phyloP scores from a whole-genome alignment of 2,113 vertebrate species.

The Muscicapa adusta region DNA sequence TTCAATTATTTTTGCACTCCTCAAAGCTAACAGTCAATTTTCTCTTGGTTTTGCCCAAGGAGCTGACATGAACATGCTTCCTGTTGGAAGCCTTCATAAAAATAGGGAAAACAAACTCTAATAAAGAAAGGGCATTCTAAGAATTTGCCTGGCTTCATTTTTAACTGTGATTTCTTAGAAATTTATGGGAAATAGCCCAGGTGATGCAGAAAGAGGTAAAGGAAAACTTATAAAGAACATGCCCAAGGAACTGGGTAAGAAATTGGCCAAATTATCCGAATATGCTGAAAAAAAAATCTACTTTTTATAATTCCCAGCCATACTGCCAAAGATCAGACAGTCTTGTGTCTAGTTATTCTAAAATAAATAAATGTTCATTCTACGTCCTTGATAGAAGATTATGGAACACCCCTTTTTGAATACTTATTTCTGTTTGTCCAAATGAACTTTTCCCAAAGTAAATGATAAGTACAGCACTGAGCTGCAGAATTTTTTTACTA shows the following conservation, averaged over 20 bases:
- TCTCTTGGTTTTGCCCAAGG: background rate
- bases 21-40: background rate
- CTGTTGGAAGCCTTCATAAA: background rate
- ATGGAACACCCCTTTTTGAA: background rate
- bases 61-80: background rate
- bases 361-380: background rate
- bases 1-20: background rate
- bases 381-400: background rate
- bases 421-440: background rate
- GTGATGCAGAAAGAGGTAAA: background rate
- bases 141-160: background rate
- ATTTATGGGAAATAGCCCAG: background rate
- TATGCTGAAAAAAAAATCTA: background rate
- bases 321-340: background rate
- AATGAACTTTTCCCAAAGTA: background rate
- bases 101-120: background rate
- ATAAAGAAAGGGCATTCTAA: background rate
- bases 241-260: background rate
- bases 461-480: background rate
- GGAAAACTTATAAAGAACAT: background rate
- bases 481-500: background rate
- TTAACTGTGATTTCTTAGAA: background rate
- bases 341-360: background rate
- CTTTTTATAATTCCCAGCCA: background rate
- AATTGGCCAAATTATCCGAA: rapidly evolving